Evolutionary conservation across 2,888 invertebrate species (phyloP).

Genomic region (Linhomoeus sp.): DNA sequence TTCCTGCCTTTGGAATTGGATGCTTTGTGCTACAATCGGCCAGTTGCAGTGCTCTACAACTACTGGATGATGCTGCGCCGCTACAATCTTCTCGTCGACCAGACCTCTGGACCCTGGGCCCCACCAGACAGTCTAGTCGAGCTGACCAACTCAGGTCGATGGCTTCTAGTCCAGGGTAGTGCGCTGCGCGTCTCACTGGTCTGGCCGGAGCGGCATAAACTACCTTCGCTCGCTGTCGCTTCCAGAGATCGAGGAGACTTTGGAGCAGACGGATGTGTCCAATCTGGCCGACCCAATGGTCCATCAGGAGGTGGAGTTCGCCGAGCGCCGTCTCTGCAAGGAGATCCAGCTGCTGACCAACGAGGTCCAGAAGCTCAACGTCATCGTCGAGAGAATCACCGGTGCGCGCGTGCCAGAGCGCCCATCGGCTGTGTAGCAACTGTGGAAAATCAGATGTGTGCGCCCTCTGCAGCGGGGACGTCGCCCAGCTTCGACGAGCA

Average conservation of each 20-base stretch:
- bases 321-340: constrained; percentile 43
- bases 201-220: too few relatives aligned
- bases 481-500: constrained; percentile 75
- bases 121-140: background rate
- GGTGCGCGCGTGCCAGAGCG: too few relatives aligned
- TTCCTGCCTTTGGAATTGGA: too few relatives aligned
- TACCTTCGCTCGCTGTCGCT: background rate
- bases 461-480: constrained; percentile 39
- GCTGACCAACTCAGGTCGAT: background rate
- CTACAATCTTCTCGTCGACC: constrained; percentile 70
- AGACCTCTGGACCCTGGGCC: constrained; percentile 32
- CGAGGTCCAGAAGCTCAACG: constrained; percentile 57
- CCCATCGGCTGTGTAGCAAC: too few relatives aligned
- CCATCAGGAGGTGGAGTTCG: constrained; percentile 25
- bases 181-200: too few relatives aligned
- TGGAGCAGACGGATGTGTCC: background rate
- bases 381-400: background rate
- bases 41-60: constrained; percentile 40
- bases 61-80: constrained; percentile 84
- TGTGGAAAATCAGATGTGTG: too few relatives aligned
- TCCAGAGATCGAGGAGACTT: constrained; percentile 6
- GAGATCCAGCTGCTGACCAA: constrained; percentile 73
- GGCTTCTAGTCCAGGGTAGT: too few relatives aligned
- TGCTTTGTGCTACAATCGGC: too few relatives aligned
- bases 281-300: background rate